phyloP scores from a whole-genome alignment of 2,888 invertebrate species.

The Drosophila glabriapex region DNA sequence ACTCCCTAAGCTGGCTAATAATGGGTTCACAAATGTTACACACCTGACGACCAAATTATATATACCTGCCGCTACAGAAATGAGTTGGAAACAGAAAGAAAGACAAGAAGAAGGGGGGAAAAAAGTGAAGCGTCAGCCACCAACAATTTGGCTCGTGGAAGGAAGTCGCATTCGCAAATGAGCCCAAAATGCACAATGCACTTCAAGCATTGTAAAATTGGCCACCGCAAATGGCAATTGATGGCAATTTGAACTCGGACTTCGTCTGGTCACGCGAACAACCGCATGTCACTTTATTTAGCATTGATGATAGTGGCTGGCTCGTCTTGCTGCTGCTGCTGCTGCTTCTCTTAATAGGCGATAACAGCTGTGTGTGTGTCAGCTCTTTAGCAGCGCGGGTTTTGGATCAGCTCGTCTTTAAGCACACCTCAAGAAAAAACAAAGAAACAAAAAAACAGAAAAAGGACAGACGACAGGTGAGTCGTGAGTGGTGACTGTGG shows the following conservation, averaged over 20 bases:
- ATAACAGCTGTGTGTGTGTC: conserved; percentile 44
- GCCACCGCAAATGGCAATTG: conserved; percentile 35
- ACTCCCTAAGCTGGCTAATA: background rate
- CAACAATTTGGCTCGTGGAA: conserved; percentile 28
- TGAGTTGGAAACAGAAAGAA: conserved; percentile 5
- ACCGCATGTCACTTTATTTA: background rate
- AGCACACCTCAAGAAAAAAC: conserved; percentile 37
- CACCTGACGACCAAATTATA: background rate
- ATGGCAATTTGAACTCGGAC: conserved; percentile 63
- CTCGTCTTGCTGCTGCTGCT: background rate
- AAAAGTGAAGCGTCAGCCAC: conserved; percentile 34
- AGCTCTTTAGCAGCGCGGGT: conserved; percentile 18
- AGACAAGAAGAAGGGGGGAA: background rate
- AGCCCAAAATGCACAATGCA: background rate
- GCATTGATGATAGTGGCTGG: background rate
- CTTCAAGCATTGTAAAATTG: background rate
- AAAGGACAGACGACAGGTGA: conserved; percentile 19
- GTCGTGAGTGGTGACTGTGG: background rate
- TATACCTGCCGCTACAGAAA: background rate
- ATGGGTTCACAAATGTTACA: background rate
- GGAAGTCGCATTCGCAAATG: conserved; percentile 17
- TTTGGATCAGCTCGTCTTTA: conserved; percentile 2
- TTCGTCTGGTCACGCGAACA: conserved; percentile 53
- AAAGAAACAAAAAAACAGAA: background rate
- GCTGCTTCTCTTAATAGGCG: conserved; percentile 15